These are phyloP conservation scores for Loris lydekkerianus DNA, from an alignment of 2,797 vertebrate genomes.

Conservation along the genomic window DNA sequence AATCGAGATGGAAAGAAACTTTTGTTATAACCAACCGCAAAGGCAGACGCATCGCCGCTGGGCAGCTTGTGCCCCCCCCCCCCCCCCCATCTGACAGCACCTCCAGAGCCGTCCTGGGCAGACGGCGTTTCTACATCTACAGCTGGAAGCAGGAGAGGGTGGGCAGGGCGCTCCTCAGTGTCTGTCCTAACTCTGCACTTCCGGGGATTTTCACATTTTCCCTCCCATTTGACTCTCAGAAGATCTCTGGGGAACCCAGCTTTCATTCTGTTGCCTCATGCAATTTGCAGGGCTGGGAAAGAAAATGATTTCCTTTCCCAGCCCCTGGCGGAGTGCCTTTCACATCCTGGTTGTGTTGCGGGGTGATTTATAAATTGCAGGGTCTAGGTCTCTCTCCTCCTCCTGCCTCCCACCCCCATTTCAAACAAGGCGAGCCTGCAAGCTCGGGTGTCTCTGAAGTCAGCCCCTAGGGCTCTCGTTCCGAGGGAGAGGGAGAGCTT, in stretches of 20 bases:
- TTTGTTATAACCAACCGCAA: too few relatives aligned
- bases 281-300: conserved; percentile 51
- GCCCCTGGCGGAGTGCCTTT: conserved; percentile 39
- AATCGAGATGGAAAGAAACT: too few relatives aligned
- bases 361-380: conserved; percentile 47
- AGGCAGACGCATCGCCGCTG: background rate
- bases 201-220: conserved; percentile 31
- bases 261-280: conserved; percentile 51
- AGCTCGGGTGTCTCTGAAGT: conserved; percentile 21
- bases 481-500: background rate
- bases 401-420: background rate
- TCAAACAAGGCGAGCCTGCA: background rate
- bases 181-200: conserved; percentile 26
- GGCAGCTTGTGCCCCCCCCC: too few relatives aligned
- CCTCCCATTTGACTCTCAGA: conserved; percentile 44
- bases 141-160: too few relatives aligned
- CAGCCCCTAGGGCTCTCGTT: background rate
- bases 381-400: background rate
- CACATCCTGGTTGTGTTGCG: background rate
- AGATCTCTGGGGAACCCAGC: conserved; percentile 39
- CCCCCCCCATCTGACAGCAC: background rate
- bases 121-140: background rate
- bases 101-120: rapidly evolving
- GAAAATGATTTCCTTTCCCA: conserved; percentile 68
- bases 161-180: background rate